Percentiles rank a stretch among this genome's conserved stretches.
Conservation (phyloP, 2,888 invertebrate species). For the Galerucella calmariensis region DNA sequence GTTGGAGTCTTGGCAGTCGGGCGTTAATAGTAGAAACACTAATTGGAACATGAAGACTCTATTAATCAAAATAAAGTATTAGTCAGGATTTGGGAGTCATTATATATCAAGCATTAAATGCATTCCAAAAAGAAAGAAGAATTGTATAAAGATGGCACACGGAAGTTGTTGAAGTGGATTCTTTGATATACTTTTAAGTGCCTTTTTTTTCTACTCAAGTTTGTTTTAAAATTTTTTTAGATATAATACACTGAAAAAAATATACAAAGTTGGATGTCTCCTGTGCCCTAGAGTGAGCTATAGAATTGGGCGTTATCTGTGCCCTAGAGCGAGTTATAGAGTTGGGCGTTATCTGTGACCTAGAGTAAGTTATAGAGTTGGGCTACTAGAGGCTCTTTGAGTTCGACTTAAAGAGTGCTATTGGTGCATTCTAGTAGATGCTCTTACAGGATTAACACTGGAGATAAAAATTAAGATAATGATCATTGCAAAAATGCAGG, state of each 20-base stretch:
- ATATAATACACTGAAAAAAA: background rate
- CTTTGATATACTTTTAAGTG: background rate
- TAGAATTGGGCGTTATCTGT: too few relatives aligned
- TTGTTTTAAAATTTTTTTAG: background rate
- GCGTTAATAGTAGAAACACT: constrained; percentile 24
- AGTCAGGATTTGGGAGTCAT: constrained; percentile 15
- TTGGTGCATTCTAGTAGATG: too few relatives aligned
- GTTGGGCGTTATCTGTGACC: too few relatives aligned
- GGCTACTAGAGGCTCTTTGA: too few relatives aligned
- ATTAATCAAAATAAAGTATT: constrained; percentile 25
- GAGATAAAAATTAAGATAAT: too few relatives aligned
- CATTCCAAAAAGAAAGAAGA: constrained; percentile 2
- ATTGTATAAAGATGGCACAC: background rate
- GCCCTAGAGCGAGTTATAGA: too few relatives aligned
- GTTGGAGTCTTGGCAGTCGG: constrained; percentile 7
- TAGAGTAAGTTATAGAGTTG: too few relatives aligned
- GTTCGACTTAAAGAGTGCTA: too few relatives aligned
- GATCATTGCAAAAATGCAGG: too few relatives aligned
- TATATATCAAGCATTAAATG: constrained; percentile 17
- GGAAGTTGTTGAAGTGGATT: constrained; percentile 8
- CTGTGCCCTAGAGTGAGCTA: too few relatives aligned
- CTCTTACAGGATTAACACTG: too few relatives aligned
- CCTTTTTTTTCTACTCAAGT: background rate
- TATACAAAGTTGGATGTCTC: too few relatives aligned
- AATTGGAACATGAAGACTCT: constrained; percentile 27